Percentiles rank a stretch among this genome's conserved stretches.
Conservation (phyloP, 2,888 invertebrate genomes). For the Drosophila affinis region DNA sequence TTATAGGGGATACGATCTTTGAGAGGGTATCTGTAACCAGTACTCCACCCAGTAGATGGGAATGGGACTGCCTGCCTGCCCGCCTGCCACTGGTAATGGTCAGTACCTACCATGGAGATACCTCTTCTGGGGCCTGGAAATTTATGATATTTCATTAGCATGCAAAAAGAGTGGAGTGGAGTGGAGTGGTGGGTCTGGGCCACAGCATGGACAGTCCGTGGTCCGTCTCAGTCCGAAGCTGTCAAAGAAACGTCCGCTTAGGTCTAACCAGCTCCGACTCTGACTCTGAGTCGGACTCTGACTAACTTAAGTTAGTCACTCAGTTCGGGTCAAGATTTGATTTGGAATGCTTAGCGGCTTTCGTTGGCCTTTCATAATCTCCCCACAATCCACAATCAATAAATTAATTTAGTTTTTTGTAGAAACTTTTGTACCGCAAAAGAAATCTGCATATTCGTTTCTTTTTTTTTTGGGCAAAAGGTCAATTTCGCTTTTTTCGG, state of each 20-base stretch:
- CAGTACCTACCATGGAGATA: not conserved
- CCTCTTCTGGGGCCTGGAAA: slow-evolving; percentile 49
- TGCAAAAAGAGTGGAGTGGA: slow-evolving; percentile 71
- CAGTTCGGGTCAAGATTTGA: slow-evolving; percentile 26
- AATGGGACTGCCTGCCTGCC: too few relatives aligned
- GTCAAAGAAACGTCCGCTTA: too few relatives aligned
- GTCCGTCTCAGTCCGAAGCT: too few relatives aligned
- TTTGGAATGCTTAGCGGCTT: slow-evolving; percentile 35
- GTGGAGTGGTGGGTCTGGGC: slow-evolving; percentile 42
- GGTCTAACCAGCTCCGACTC: too few relatives aligned
- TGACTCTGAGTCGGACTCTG: not conserved
- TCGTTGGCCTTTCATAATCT: slow-evolving; percentile 25
- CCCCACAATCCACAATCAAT: slow-evolving; percentile 16
- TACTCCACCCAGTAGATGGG: not conserved
- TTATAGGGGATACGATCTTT: not conserved
- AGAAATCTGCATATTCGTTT: slow-evolving; percentile 28
- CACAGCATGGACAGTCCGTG: slow-evolving; percentile 4
- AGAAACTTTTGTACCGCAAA: slow-evolving; percentile 41
- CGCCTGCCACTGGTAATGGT: not conserved
- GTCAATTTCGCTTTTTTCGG: slow-evolving; percentile 62
- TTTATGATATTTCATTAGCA: slow-evolving; percentile 81
- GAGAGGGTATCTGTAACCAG: not conserved
- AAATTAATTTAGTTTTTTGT: slow-evolving; percentile 30
- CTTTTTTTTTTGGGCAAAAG: slow-evolving; percentile 52
- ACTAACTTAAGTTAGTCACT: slow-evolving; percentile 11